These are phyloP conservation scores for Helogale parvula DNA, from an alignment of 2,113 vertebrate genomes.

Conservation along the genomic window DNA sequence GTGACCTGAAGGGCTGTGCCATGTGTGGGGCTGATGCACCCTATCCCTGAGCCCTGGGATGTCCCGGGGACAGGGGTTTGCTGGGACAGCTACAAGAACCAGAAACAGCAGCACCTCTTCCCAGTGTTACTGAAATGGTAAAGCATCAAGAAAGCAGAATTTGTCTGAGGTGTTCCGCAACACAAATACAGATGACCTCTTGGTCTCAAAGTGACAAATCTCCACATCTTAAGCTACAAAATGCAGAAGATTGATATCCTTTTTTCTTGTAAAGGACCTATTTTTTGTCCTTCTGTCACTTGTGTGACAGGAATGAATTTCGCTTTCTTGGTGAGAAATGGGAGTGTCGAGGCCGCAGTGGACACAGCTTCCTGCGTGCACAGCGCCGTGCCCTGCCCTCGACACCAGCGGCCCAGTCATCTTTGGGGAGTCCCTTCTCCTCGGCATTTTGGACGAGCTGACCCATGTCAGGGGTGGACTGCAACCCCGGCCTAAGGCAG, in stretches of 20 bases:
- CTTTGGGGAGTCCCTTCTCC: no score
- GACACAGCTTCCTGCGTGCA: neutral
- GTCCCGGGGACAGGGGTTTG: neutral
- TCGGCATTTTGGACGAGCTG: neutral
- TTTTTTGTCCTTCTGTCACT: neutral
- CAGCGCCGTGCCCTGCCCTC: neutral
- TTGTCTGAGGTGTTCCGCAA: neutral
- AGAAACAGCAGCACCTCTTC: neutral
- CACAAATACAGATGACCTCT: neutral
- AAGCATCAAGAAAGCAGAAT: neutral
- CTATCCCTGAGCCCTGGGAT: neutral
- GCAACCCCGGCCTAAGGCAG: neutral
- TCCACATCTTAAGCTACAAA: neutral
- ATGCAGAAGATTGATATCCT: neutral
- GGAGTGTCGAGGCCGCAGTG: neutral
- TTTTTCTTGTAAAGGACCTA: neutral
- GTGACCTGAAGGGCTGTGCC: neutral
- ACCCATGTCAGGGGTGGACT: neutral
- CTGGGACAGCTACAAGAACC: neutral
- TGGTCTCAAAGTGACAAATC: neutral
- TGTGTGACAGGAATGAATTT: neutral
- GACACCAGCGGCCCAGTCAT: accelerated
- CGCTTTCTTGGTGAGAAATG: neutral
- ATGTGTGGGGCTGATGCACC: neutral
- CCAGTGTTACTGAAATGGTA: neutral